These are phyloP conservation scores for Zaprionus capensis DNA, from an alignment of 1,140 invertebrate species.

Conservation along the genomic window DNA sequence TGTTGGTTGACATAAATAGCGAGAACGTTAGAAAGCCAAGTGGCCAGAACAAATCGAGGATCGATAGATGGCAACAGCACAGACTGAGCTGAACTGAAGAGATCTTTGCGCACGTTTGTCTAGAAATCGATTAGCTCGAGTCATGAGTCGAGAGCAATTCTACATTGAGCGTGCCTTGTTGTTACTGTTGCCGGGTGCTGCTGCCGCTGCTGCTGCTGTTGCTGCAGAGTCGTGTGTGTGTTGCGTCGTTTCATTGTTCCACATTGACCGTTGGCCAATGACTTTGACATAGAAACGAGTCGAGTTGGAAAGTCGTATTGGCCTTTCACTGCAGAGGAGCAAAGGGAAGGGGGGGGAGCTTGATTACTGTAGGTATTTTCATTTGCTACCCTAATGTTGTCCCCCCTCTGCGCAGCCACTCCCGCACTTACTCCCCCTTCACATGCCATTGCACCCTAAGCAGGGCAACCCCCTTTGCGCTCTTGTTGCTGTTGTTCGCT, in stretches of 20 bases:
- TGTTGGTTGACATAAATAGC: constrained; percentile 63
- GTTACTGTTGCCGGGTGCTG: constrained; percentile 10
- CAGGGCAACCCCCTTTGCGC: constrained; percentile 11
- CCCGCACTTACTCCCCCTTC: not conserved
- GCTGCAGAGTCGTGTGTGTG: constrained; percentile 45
- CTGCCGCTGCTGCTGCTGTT: constrained; percentile 9
- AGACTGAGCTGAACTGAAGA: constrained; percentile 19
- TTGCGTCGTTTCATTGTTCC: constrained; percentile 62
- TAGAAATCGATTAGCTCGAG: constrained; percentile 75
- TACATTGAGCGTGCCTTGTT: constrained; percentile 42
- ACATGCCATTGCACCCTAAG: constrained; percentile 55
- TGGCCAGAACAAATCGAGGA: constrained; percentile 63
- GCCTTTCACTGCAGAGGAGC: constrained; percentile 60
- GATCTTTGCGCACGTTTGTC: constrained; percentile 61
- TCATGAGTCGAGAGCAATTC: constrained; percentile 55
- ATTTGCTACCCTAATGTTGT: not conserved
- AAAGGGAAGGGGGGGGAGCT: not conserved
- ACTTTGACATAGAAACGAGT: constrained; percentile 75
- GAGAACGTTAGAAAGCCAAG: constrained; percentile 63
- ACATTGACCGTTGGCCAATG: constrained; percentile 73
- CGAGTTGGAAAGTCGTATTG: constrained; percentile 34
- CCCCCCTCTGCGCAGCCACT: too few species aligned
- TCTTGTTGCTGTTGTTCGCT: constrained; percentile 17
- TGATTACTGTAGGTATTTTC: constrained; percentile 29
- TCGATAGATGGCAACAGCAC: constrained; percentile 36